These are phyloP conservation scores for Eulacestoma nigropectus DNA, from an alignment of 2,113 vertebrate species.

Conservation along the genomic window DNA sequence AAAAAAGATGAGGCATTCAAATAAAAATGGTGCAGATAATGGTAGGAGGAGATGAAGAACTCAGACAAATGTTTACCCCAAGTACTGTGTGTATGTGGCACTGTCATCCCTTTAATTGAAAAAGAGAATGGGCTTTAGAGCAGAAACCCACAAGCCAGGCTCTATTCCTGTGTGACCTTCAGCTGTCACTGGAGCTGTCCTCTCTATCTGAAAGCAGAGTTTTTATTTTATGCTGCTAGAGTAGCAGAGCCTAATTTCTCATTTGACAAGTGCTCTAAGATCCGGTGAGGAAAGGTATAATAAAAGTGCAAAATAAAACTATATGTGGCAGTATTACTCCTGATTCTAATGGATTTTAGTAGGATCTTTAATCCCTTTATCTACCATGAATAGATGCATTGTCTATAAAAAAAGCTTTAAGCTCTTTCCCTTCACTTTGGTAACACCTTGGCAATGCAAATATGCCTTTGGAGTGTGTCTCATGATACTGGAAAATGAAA, in stretches of 20 bases:
- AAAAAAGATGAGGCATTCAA: slow-evolving; percentile 30
- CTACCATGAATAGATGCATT: slow-evolving; percentile 44
- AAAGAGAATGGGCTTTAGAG: slow-evolving; percentile 34
- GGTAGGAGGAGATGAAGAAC: slow-evolving; percentile 61
- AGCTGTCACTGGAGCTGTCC: neutral
- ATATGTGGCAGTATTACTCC: slow-evolving; percentile 39
- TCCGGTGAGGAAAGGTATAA: slow-evolving; percentile 20
- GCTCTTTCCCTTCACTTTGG: slow-evolving; percentile 40
- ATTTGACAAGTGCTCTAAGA: slow-evolving; percentile 38
- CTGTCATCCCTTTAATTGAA: slow-evolving; percentile 42
- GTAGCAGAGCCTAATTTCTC: slow-evolving; percentile 44
- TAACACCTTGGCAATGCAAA: slow-evolving; percentile 36
- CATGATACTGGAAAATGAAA: neutral
- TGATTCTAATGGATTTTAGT: slow-evolving; percentile 54
- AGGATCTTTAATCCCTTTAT: slow-evolving; percentile 50
- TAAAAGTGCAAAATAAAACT: slow-evolving; percentile 60
- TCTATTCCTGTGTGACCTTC: slow-evolving; percentile 48
- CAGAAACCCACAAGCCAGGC: neutral
- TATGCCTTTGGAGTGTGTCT: neutral
- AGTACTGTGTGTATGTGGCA: slow-evolving; percentile 17
- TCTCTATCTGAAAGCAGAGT: neutral
- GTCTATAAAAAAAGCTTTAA: slow-evolving; percentile 54
- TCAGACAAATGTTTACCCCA: slow-evolving; percentile 60
- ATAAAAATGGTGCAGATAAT: slow-evolving; percentile 58
- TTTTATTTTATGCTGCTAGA: slow-evolving; percentile 34